Evolutionary conservation across 2,888 invertebrate genomes (phyloP).

Genomic region (Dexiosoma caninum): DNA sequence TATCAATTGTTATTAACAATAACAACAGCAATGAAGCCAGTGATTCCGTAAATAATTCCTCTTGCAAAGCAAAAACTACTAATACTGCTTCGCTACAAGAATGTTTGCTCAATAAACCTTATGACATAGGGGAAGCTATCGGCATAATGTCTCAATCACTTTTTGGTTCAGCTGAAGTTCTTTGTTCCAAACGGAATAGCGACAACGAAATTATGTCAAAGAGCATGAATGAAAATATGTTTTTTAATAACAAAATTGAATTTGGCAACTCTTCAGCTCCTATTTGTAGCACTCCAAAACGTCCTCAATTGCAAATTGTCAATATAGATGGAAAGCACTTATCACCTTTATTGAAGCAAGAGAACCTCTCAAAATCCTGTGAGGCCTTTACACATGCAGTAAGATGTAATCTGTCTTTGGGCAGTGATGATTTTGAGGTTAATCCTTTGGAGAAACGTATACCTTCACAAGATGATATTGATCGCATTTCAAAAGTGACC

Average conservation of each 20-base stretch:
- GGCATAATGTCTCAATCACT: constrained; percentile 77
- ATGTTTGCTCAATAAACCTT: constrained; percentile 82
- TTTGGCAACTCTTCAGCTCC: constrained; percentile 60
- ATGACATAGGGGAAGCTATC: constrained; percentile 73
- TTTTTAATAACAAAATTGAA: constrained; percentile 76
- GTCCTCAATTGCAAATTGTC: constrained; percentile 70
- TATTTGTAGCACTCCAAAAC: constrained; percentile 72
- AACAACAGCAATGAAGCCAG: constrained; percentile 78
- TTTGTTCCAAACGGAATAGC: constrained; percentile 70
- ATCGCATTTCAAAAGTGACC: constrained; percentile 92
- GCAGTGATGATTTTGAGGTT: constrained; percentile 77
- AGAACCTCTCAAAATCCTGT: constrained; percentile 48
- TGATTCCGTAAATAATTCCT: background rate
- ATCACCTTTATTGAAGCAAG: constrained; percentile 15
- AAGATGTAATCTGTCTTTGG: constrained; percentile 75
- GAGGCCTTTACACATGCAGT: constrained; percentile 42
- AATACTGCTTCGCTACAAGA: constrained; percentile 80
- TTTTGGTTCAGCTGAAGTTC: constrained; percentile 76
- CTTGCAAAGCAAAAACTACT: background rate
- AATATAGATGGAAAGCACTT: constrained; percentile 67
- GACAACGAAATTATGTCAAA: constrained; percentile 75
- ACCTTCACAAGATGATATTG: constrained; percentile 91
- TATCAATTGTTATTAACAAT: constrained; percentile 73
- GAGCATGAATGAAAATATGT: constrained; percentile 77
- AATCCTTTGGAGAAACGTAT: constrained; percentile 78